A percentile compares a stretch with the other conserved stretches of the same genome.
These are phyloP conservation scores for Campoletis sonorensis DNA, from an alignment of 1,140 invertebrate genomes.

Conservation along the genomic window DNA sequence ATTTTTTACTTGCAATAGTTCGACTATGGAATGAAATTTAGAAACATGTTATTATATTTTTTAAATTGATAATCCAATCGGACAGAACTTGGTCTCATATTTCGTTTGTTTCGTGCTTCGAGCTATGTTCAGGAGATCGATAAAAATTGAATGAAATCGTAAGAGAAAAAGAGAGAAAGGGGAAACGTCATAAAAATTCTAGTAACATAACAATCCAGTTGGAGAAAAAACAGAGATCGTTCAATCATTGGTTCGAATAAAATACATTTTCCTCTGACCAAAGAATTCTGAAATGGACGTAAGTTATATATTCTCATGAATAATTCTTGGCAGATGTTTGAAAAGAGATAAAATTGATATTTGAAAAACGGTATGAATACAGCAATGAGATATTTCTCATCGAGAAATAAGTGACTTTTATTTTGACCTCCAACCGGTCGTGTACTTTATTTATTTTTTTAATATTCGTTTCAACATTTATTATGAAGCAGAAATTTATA, in stretches of 20 bases:
- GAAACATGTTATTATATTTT: too few relatives aligned
- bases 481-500: neutral
- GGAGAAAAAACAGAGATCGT: neutral
- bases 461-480: too few relatives aligned
- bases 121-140: slow-evolving; percentile 1
- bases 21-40: too few relatives aligned
- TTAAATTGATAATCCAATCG: too few relatives aligned
- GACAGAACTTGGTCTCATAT: too few relatives aligned
- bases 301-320: slow-evolving; percentile 1
- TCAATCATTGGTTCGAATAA: neutral
- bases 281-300: slow-evolving; percentile 25
- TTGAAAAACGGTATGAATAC: neutral
- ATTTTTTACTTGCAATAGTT: too few relatives aligned
- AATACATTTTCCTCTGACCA: neutral
- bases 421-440: neutral
- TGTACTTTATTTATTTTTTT: slow-evolving; percentile 12
- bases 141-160: neutral
- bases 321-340: slow-evolving; percentile 3
- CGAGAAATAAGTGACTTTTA: neutral
- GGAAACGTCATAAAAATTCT: slow-evolving; percentile 27
- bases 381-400: neutral
- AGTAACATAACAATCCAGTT: slow-evolving; percentile 3
- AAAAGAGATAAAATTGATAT: neutral
- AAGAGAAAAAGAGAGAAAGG: neutral
- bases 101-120: neutral